Conservation (phyloP, 2,888 invertebrate genomes). For the Ferrisia virgata region DNA sequence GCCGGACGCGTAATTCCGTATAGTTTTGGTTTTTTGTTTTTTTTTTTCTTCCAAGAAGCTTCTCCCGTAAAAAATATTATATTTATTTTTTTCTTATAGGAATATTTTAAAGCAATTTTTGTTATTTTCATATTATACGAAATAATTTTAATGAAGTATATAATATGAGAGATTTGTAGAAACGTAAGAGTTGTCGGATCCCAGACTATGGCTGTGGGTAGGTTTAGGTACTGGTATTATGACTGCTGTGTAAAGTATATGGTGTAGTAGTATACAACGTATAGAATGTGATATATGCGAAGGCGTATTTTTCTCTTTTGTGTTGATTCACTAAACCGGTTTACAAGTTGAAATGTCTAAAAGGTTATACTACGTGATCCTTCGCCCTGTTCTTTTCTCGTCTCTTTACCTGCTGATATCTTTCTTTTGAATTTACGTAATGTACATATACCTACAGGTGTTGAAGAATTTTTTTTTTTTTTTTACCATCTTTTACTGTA, state of each 20-base stretch:
- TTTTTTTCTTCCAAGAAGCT: not conserved
- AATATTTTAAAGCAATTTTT: too few relatives aligned
- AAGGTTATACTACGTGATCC: not conserved
- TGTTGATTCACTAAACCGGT: conserved; percentile 16
- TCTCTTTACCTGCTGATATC: conserved; percentile 3
- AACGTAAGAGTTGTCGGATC: too few relatives aligned
- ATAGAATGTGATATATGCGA: not conserved
- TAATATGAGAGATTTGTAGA: too few relatives aligned
- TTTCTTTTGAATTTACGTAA: not conserved
- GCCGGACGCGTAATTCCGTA: not conserved
- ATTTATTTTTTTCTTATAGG: too few relatives aligned
- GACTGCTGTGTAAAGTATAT: too few relatives aligned
- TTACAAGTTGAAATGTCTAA: not conserved
- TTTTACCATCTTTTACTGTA: too few relatives aligned
- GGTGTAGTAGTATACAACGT: not conserved
- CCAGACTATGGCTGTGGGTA: too few relatives aligned
- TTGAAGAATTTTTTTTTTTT: not conserved
- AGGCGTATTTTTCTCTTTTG: not conserved
- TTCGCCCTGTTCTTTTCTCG: not conserved
- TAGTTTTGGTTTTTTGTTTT: not conserved
- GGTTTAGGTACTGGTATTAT: too few relatives aligned
- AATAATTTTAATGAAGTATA: too few relatives aligned
- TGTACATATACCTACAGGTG: not conserved
- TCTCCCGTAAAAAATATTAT: too few relatives aligned
- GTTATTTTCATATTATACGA: too few relatives aligned